These are phyloP conservation scores for Catotricha subobsoleta DNA, from an alignment of 2,888 invertebrate genomes.

Conservation along the genomic window DNA sequence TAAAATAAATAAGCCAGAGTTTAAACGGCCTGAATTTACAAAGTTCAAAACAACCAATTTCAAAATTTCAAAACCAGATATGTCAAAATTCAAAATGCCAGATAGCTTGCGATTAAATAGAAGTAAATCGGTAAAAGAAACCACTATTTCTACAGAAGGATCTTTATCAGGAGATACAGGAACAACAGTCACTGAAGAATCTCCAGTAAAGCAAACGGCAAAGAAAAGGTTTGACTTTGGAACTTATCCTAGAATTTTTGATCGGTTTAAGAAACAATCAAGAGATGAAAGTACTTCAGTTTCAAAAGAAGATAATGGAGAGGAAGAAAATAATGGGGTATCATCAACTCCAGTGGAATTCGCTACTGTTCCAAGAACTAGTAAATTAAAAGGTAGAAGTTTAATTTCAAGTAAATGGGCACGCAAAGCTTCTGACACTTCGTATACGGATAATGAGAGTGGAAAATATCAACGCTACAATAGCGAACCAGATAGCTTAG, in stretches of 20 bases:
- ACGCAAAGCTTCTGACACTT: constrained; percentile 19
- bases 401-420: constrained; percentile 35
- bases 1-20: constrained; percentile 20
- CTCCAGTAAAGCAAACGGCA: not conserved
- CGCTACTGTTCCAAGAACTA: constrained; percentile 42
- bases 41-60: constrained; percentile 22
- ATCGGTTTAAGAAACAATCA: constrained; percentile 18
- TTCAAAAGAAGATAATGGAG: not conserved
- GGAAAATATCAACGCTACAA: constrained; percentile 26
- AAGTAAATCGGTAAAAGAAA: constrained; percentile 28
- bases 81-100: constrained; percentile 43
- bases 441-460: constrained; percentile 29
- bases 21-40: constrained; percentile 19
- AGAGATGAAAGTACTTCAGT: constrained; percentile 16
- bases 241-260: constrained; percentile 58
- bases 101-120: constrained; percentile 38
- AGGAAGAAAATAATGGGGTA: constrained; percentile 33
- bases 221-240: constrained; percentile 40
- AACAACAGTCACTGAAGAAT: constrained; percentile 26
- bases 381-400: constrained; percentile 34
- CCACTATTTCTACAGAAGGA: constrained; percentile 11
- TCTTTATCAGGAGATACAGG: constrained; percentile 22
- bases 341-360: constrained; percentile 46
- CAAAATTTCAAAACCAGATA: constrained; percentile 38
- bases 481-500: constrained; percentile 20